phyloP scores from a whole-genome alignment of 2,797 vertebrate genomes.

The Chelidonichthys spinosus region DNA sequence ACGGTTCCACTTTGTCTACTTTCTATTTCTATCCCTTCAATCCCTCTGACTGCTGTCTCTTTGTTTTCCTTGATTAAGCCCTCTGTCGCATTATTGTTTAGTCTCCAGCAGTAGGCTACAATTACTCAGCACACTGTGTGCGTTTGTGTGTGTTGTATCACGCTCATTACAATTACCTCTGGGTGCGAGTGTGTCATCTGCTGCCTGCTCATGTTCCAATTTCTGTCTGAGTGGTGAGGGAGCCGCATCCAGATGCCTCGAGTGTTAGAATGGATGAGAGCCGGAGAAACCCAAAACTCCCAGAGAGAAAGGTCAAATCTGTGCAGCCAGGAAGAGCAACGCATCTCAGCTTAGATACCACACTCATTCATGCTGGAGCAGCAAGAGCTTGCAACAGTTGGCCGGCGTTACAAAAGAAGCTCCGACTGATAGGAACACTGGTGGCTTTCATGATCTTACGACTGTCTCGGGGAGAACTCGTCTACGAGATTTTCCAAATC shows the following conservation, averaged over 20 bases:
- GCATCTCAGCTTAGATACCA: neutral
- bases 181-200: constrained; percentile 73
- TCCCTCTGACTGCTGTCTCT: constrained; percentile 56
- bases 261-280: neutral
- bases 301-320: constrained; percentile 1
- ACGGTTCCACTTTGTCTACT: constrained; percentile 45
- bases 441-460: constrained; percentile 42
- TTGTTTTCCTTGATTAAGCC: constrained; percentile 69
- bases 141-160: constrained; percentile 54
- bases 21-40: constrained; percentile 64
- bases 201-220: constrained; percentile 69
- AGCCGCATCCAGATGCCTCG: constrained; percentile 60
- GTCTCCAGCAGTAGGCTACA: constrained; percentile 64
- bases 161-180: constrained; percentile 74
- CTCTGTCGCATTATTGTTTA: constrained; percentile 67
- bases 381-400: constrained; percentile 42
- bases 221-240: constrained; percentile 60
- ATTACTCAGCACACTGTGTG: constrained; percentile 58
- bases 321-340: neutral
- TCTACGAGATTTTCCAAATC: constrained; percentile 40
- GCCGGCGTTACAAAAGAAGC: constrained; percentile 38
- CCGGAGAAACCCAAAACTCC: neutral
- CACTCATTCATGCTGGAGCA: constrained; percentile 22
- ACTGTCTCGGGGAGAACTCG: constrained; percentile 23
- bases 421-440: constrained; percentile 24